Evolutionary conservation across 2,113 vertebrate genomes (phyloP).

Genomic region (Petromus typicus): DNA sequence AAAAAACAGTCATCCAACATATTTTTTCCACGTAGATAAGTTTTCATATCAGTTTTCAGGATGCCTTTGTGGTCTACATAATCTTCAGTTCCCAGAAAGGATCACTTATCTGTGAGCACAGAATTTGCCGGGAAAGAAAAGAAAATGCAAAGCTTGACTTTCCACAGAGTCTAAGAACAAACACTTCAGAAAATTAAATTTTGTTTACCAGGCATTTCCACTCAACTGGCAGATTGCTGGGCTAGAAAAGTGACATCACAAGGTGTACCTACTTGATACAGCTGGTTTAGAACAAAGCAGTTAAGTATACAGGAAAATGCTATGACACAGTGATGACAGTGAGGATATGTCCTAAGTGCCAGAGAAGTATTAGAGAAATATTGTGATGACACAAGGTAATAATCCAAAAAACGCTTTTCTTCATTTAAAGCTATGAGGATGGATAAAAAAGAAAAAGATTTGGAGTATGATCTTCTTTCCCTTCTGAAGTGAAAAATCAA

Average conservation of each 20-base stretch:
- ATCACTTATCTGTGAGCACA: constrained; percentile 56
- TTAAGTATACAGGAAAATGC: background rate
- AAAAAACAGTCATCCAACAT: background rate
- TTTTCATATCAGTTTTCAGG: constrained; percentile 22
- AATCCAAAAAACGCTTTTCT: constrained; percentile 60
- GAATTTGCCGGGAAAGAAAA: constrained; percentile 55
- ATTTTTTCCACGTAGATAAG: background rate
- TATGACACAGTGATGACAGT: constrained; percentile 45
- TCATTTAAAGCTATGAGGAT: constrained; percentile 66
- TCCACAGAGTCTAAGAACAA: constrained; percentile 50
- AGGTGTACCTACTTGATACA: constrained; percentile 29
- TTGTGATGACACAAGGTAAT: background rate
- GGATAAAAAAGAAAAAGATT: constrained; percentile 47
- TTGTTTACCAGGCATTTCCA: constrained; percentile 51
- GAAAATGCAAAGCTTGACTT: constrained; percentile 48
- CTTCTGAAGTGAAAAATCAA: constrained; percentile 64
- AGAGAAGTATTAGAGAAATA: constrained; percentile 40
- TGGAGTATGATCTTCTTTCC: constrained; percentile 50
- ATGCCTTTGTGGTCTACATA: background rate
- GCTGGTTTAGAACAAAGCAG: constrained; percentile 62
- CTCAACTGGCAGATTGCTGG: constrained; percentile 26
- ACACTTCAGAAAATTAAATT: constrained; percentile 57
- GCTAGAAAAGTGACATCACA: constrained; percentile 25
- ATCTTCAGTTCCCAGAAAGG: background rate
- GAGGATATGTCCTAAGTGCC: background rate